phyloP scores from a whole-genome alignment of 2,888 invertebrate species.

The Napeogenes sylphis region DNA sequence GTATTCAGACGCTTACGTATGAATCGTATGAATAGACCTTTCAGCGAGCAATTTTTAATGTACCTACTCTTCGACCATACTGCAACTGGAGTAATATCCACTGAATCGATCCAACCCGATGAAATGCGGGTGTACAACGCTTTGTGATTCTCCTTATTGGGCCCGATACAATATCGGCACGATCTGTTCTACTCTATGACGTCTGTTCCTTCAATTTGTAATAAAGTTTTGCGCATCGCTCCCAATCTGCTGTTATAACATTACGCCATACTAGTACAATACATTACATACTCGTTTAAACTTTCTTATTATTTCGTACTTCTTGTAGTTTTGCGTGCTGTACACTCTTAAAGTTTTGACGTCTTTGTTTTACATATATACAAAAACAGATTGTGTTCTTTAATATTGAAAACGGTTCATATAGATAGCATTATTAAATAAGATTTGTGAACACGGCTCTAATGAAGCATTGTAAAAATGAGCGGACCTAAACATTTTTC shows the following conservation, averaged over 20 bases:
- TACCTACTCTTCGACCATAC: constrained; percentile 31
- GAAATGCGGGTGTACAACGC: constrained; percentile 41
- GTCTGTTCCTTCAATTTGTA: constrained; percentile 39
- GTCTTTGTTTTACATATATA: constrained; percentile 10
- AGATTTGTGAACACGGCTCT: neutral
- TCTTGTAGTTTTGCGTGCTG: neutral
- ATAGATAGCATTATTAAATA: neutral
- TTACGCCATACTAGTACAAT: constrained; percentile 11
- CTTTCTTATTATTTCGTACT: constrained; percentile 1
- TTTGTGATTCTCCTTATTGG: constrained; percentile 39
- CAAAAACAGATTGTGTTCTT: neutral
- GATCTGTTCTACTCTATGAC: constrained; percentile 44
- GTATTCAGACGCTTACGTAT: constrained; percentile 36
- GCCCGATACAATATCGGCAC: constrained; percentile 45
- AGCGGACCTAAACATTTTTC: constrained; percentile 53
- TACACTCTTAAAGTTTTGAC: neutral
- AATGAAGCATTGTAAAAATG: constrained; percentile 13
- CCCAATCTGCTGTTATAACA: constrained; percentile 15
- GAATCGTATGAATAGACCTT: constrained; percentile 42
- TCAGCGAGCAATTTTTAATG: constrained; percentile 46
- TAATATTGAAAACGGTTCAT: no score
- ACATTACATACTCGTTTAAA: neutral
- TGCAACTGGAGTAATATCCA: constrained; percentile 37
- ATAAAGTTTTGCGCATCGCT: constrained; percentile 38
- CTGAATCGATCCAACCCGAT: constrained; percentile 34